Base-by-base conservation (phyloP, 2,888 invertebrate genomes). In the Lissocephala sabroskyi region DNA sequence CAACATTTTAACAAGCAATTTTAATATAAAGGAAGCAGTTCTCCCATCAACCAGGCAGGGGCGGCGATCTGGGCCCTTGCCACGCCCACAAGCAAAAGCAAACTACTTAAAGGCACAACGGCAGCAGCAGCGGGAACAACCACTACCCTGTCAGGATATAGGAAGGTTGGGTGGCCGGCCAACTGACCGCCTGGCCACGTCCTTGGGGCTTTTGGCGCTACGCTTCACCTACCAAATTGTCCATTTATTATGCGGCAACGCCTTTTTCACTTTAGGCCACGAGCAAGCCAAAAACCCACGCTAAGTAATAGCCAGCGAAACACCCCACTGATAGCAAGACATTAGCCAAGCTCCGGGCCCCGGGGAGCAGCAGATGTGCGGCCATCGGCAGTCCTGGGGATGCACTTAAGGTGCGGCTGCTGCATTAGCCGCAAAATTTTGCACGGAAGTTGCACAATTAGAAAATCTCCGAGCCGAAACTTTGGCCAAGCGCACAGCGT, bases 221-320 rank as follows among this genome's bases (percentile, higher is more conserved):
- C 77, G 74, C 74, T 68, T 68, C 75, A 74, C 56, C 79, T 66
- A 66, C 63, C 70, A 76, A 76, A 76, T 76, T 79, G 79, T 79
- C 73, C 79, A 77, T 79, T 78, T 77, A 79, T 77, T 79, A 79
- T 77, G 79, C 79, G 73, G 76, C 65, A 77, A 77, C 76, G 76
- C 79, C 79, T 79, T 71, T 68, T 76, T 68, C 77, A 73, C 79
- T 79, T 78, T 68, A 60, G 59, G 56, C 64, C 62, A 29, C 62
- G 56, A 13, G 48, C 48, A 51, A 39, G 35, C 26, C 11, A 45
- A 30, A 58, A 58, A 44, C 26, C 43, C 42, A 23, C 30, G 32
- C 30, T 32, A 41, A 41, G 30, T 41, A 41, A 30, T 30, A 41
- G 30, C 30, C 29, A 30, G 10, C 16, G 32, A 32, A 33, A 33